Evolutionary conservation across 2,888 invertebrate species (phyloP).

Genomic region (Gasteruption jaculator): DNA sequence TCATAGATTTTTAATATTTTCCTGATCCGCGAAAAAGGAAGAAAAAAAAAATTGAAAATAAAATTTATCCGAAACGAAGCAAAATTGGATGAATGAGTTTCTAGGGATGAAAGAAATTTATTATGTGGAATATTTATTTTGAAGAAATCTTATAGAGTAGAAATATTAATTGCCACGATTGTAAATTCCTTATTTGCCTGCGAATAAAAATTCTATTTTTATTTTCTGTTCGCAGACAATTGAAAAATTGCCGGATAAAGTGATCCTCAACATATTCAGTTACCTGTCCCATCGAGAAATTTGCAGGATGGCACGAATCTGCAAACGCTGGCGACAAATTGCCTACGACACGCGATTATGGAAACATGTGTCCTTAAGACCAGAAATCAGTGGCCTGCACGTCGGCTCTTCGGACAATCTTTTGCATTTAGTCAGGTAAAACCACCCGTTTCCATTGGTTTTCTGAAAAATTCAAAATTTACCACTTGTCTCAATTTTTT

Average conservation of each 20-base stretch:
- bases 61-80: too few species aligned
- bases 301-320: conserved; percentile 88
- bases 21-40: too few species aligned
- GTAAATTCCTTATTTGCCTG: too few species aligned
- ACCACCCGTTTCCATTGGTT: too few species aligned
- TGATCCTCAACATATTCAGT: conserved; percentile 88
- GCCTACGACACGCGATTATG: conserved; percentile 94
- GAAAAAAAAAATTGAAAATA: too few species aligned
- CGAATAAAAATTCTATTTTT: too few species aligned
- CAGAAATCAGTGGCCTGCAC: conserved; percentile 93
- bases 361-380: conserved; percentile 93
- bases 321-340: conserved; percentile 92
- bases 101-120: background rate
- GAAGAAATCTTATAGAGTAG: background rate
- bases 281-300: conserved; percentile 92
- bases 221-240: conserved; percentile 71
- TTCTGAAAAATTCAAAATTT: background rate
- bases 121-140: conserved; percentile 4
- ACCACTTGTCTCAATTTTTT: background rate
- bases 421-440: conserved; percentile 78
- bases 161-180: too few species aligned
- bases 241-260: conserved; percentile 95
- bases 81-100: too few species aligned
- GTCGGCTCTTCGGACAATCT: conserved; percentile 86
- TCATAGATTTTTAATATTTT: too few species aligned